Conservation (phyloP, 2,888 invertebrate genomes). For the Pandemis cinnamomeana region DNA sequence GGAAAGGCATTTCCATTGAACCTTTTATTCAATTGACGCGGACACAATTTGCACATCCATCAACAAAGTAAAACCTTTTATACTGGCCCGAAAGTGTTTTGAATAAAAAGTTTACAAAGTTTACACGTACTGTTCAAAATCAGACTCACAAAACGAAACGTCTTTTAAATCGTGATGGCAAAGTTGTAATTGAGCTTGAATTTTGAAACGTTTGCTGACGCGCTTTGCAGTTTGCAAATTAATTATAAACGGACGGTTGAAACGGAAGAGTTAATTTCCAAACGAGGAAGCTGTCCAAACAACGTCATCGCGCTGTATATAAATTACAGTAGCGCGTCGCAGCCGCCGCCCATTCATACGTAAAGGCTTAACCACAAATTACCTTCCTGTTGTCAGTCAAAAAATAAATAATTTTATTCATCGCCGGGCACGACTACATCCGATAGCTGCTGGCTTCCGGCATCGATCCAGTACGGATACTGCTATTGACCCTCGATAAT, state of each 20-base stretch:
- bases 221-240: slow-evolving; percentile 32
- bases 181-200: slow-evolving; percentile 17
- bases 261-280: slow-evolving; percentile 32
- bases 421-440: slow-evolving; percentile 57
- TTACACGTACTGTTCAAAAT: not conserved
- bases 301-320: slow-evolving; percentile 31
- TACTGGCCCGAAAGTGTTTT: slow-evolving; percentile 33
- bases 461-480: slow-evolving; percentile 69
- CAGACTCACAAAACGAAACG: slow-evolving; percentile 6
- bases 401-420: slow-evolving; percentile 55
- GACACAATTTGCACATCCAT: slow-evolving; percentile 47
- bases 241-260: slow-evolving; percentile 27
- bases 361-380: slow-evolving; percentile 44
- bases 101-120: slow-evolving; percentile 37
- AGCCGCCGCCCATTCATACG: slow-evolving; percentile 30
- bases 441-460: slow-evolving; percentile 66
- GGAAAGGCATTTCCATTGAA: slow-evolving; percentile 61
- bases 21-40: slow-evolving; percentile 71
- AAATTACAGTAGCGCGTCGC: slow-evolving; percentile 23
- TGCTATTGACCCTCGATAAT: slow-evolving; percentile 69
- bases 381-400: slow-evolving; percentile 50
- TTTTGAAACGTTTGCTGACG: slow-evolving; percentile 10
- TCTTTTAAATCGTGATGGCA: not conserved
- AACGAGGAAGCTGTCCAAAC: slow-evolving; percentile 39
- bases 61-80: slow-evolving; percentile 42